These are phyloP conservation scores for Ornithoptera alexandrae DNA, from an alignment of 2,888 invertebrate species.

Conservation along the genomic window DNA sequence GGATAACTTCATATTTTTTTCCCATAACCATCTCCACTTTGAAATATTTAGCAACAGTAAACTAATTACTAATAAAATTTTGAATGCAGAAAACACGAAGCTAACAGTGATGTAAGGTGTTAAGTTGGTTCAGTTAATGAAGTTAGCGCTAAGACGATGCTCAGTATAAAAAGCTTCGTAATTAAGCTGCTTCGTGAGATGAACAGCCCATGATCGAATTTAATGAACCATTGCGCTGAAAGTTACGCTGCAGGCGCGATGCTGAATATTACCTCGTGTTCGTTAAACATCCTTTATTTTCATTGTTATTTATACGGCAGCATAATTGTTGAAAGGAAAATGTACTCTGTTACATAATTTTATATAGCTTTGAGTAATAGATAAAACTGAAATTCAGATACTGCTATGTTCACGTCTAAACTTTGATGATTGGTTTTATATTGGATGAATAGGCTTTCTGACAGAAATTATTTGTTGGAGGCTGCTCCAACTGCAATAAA, in stretches of 20 bases:
- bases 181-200: constrained; percentile 24
- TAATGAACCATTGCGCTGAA: constrained; percentile 18
- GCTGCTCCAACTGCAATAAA: no score
- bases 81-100: not conserved
- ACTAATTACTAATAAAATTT: not conserved
- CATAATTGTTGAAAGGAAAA: not conserved
- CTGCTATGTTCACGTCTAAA: not conserved
- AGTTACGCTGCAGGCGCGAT: constrained; percentile 10
- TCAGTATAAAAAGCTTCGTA: constrained; percentile 15
- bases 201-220: constrained; percentile 24
- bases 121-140: constrained; percentile 18
- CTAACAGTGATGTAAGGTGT: not conserved
- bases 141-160: constrained; percentile 8
- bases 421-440: not conserved
- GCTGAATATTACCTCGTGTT: not conserved
- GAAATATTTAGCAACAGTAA: not conserved
- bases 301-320: not conserved
- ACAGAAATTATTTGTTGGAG: no score
- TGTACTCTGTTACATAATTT: not conserved
- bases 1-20: not conserved
- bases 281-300: not conserved
- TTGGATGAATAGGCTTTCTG: not conserved
- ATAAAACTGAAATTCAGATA: no score
- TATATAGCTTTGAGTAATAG: no score
- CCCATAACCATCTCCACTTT: not conserved